A percentile compares a stretch with the other conserved stretches of the same genome.
Evolutionary conservation across 2,113 vertebrate genomes (phyloP).

Genomic region (Calypte anna): DNA sequence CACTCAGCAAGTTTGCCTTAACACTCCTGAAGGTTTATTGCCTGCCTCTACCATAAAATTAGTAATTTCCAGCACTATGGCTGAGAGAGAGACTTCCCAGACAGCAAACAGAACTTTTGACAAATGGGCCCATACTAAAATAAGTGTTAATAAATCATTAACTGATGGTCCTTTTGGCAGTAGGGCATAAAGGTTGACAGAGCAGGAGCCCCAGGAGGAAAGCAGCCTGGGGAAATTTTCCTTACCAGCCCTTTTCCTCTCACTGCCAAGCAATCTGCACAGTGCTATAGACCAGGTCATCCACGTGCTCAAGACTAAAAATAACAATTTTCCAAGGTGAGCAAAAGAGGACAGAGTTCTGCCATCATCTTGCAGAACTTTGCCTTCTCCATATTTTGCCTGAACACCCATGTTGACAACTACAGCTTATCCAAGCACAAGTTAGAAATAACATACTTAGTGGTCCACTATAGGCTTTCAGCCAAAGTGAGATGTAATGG

Average conservation of each 20-base stretch:
- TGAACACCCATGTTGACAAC: not conserved
- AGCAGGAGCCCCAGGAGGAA: not conserved
- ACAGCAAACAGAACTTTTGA: not conserved
- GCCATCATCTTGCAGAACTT: not conserved
- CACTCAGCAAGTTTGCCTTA: not conserved
- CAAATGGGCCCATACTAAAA: not conserved
- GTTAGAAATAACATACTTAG: not conserved
- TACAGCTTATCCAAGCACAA: not conserved
- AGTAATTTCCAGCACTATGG: not conserved
- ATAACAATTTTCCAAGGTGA: fast-evolving
- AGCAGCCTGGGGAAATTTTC: not conserved
- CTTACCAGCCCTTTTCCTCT: not conserved
- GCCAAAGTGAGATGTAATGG: not conserved
- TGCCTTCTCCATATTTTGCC: not conserved
- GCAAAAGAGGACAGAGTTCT: not conserved
- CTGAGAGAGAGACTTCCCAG: not conserved
- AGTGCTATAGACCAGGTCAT: not conserved
- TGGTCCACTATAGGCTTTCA: not conserved
- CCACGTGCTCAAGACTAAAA: not conserved
- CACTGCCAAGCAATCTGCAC: not conserved
- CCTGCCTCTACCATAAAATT: not conserved
- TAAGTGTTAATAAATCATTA: not conserved
- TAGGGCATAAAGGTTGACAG: not conserved
- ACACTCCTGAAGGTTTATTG: not conserved
- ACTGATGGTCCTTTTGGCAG: not conserved